Evolutionary conservation across 2,113 vertebrate genomes (phyloP), one percentile per base, ranked within the genome.

Genomic region (Hemibates koningsi): DNA sequence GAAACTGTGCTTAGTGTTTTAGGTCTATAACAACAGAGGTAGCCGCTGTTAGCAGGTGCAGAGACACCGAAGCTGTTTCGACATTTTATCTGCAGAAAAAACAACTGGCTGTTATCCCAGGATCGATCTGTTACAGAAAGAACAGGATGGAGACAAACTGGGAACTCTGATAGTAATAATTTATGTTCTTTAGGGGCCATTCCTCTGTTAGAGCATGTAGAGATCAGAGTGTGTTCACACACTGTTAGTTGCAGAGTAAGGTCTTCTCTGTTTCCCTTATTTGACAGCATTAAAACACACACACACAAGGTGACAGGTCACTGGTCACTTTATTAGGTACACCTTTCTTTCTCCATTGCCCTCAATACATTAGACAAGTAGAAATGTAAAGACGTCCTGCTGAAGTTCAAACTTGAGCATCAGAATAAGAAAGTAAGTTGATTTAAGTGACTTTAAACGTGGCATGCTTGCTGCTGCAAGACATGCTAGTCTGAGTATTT

Each of bases 31-130:
- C 13, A 48, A 76, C 41, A 7, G 68, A 48, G 41, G 3, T 11
- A 0, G 14, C 14, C 14, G 24, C 41, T 48, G 41, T 43, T 1
- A 66, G 34, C 61, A 38, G 34, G 41, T 48, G 41, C 24, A 5
- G 41, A 17, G 24, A 19, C 2, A 76, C 0, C 24, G 9, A 48
- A 19, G 4, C 24, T 27, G 24, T 48, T 76, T 43, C 9, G 4
- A 8, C 43, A 32, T 50, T 32, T 78, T 78, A 50, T 11, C 71
- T 8, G 71, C 43, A 48, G 14, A 48, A 73, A 17, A 48, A 45
- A 27, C 21, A 48, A 45, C 24, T 48, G 14, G 6, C 14, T 29
- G 6, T 45, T 27, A 19, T 73, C 41, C 4, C 6, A 5, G 68
- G 41, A 48, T 43, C 7, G 21, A 45, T 45, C 13, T 73, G 21